A percentile compares a stretch with the other conserved stretches of the same genome.
These are phyloP conservation scores for Recurvirostra avosetta DNA, from an alignment of 2,113 vertebrate genomes.

Conservation along the genomic window DNA sequence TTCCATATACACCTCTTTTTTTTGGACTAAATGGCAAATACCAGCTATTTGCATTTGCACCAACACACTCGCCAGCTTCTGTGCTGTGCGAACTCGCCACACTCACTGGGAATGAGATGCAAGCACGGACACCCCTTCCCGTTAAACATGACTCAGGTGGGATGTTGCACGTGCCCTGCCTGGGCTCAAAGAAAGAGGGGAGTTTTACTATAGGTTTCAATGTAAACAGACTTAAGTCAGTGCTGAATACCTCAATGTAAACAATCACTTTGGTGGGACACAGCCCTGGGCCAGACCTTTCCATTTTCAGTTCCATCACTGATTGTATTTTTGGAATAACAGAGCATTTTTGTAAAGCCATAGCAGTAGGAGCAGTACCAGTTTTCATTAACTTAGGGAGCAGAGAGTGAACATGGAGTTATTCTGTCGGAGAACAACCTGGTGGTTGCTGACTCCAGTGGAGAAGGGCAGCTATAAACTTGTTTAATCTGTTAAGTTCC, in stretches of 20 bases:
- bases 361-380: background rate
- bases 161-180: background rate
- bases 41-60: background rate
- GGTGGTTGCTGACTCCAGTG: background rate
- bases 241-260: background rate
- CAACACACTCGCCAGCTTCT: background rate
- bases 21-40: background rate
- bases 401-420: background rate
- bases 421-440: background rate
- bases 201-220: background rate
- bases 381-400: background rate
- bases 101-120: background rate
- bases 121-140: background rate
- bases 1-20: accelerated
- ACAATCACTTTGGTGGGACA: background rate
- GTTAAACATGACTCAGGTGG: accelerated
- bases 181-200: background rate
- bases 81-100: background rate
- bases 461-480: background rate
- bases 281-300: background rate
- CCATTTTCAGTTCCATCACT: background rate
- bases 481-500: background rate
- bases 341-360: background rate
- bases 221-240: background rate
- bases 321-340: background rate